These are phyloP conservation scores for Lanius collurio DNA, from an alignment of 2,113 vertebrate genomes.

Conservation along the genomic window DNA sequence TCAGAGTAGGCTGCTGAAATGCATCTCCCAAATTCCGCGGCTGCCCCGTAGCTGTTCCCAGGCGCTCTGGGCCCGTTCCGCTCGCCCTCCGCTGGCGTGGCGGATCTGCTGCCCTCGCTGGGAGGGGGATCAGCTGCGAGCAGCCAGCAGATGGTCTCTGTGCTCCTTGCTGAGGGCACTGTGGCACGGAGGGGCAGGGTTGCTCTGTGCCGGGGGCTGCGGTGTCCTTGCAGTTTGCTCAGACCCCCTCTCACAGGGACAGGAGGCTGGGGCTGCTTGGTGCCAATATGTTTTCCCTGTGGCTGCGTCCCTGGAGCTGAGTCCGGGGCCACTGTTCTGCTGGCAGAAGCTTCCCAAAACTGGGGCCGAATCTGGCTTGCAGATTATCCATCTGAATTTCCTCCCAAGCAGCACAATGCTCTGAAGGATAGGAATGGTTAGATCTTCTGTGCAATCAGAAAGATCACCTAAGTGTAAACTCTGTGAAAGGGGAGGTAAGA, in stretches of 20 bases:
- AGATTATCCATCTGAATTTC: not conserved
- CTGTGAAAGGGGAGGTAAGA: not conserved
- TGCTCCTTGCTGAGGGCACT: not conserved
- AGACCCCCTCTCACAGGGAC: not conserved
- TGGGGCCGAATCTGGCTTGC: not conserved
- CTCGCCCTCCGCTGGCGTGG: fast-evolving
- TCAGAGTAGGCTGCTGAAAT: not conserved
- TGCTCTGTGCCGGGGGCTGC: not conserved
- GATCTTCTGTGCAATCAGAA: not conserved
- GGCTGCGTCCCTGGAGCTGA: not conserved
- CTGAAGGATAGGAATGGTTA: not conserved
- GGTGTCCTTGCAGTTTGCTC: not conserved
- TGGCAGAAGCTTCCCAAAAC: not conserved
- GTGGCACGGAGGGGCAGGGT: not conserved
- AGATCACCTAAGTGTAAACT: not conserved
- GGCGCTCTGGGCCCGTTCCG: not conserved
- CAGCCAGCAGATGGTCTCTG: not conserved
- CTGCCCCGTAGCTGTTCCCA: fast-evolving
- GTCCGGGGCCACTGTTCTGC: not conserved
- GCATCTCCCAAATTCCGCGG: fast-evolving
- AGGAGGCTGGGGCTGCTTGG: not conserved
- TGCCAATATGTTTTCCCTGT: not conserved
- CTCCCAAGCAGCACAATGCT: not conserved
- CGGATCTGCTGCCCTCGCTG: not conserved
- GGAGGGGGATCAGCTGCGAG: not conserved